Conservation (phyloP, 2,888 invertebrate genomes). For the Emmelina monodactyla region DNA sequence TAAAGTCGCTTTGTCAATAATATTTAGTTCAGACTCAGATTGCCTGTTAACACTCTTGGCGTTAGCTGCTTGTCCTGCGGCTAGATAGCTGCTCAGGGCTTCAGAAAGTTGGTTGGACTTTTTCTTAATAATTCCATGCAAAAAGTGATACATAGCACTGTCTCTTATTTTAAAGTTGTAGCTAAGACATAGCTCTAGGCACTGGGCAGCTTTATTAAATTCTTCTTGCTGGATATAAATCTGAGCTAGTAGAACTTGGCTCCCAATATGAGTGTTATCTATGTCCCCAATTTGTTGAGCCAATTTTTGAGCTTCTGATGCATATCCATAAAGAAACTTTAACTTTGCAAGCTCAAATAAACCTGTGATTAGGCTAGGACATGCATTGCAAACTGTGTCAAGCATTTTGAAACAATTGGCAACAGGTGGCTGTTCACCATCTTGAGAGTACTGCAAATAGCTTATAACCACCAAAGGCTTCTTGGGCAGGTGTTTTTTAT, state of each 20-base stretch:
- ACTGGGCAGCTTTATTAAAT: slow-evolving; percentile 82
- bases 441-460: slow-evolving; percentile 45
- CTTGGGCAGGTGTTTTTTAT: slow-evolving; percentile 76
- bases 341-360: slow-evolving; percentile 79
- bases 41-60: slow-evolving; percentile 33
- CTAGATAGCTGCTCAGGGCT: slow-evolving; percentile 76
- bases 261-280: slow-evolving; percentile 83
- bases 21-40: slow-evolving; percentile 56
- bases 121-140: slow-evolving; percentile 84
- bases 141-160: slow-evolving; percentile 88
- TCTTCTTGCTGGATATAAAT: slow-evolving; percentile 77
- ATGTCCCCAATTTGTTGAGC: slow-evolving; percentile 77
- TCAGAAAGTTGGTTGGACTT: slow-evolving; percentile 74
- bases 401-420: slow-evolving; percentile 71
- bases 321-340: slow-evolving; percentile 81
- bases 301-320: slow-evolving; percentile 72
- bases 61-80: slow-evolving; percentile 75
- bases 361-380: slow-evolving; percentile 79
- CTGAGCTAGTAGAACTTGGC: slow-evolving; percentile 86
- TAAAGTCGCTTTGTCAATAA: slow-evolving; percentile 83
- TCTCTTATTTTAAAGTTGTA: slow-evolving; percentile 93
- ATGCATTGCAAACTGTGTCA: slow-evolving; percentile 76
- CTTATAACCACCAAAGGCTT: slow-evolving; percentile 59
- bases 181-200: slow-evolving; percentile 88
- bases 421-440: slow-evolving; percentile 51